Percentiles rank a stretch among this genome's conserved stretches.
Conservation (phyloP, 1,140 invertebrate genomes). For the Rhagoletis pomonella region DNA sequence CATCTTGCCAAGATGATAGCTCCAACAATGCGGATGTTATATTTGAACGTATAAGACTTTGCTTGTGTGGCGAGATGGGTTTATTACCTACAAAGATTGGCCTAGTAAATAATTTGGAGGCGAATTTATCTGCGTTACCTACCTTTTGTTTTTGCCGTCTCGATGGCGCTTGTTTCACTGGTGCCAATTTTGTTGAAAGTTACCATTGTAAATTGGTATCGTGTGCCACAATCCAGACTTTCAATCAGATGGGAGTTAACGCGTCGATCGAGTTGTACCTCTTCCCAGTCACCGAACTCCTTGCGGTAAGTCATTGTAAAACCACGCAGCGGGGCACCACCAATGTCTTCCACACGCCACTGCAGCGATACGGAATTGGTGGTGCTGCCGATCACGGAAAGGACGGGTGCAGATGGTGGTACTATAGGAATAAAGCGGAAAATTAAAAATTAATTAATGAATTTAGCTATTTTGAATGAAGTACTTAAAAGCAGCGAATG, state of each 20-base stretch:
- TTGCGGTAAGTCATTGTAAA: constrained; percentile 80
- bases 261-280: constrained; percentile 79
- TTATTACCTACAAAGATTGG: constrained; percentile 76
- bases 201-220: constrained; percentile 82
- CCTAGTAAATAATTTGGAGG: background rate
- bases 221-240: constrained; percentile 81
- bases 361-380: constrained; percentile 81
- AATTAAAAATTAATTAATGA: too few species aligned
- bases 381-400: constrained; percentile 81
- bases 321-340: constrained; percentile 79
- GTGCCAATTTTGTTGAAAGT: constrained; percentile 83
- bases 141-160: constrained; percentile 78
- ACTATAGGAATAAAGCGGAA: constrained; percentile 72
- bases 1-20: constrained; percentile 80
- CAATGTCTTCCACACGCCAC: constrained; percentile 80
- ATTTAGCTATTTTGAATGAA: too few species aligned
- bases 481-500: too few species aligned
- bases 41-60: constrained; percentile 77
- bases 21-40: constrained; percentile 79
- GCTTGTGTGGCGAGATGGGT: constrained; percentile 75
- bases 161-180: constrained; percentile 79
- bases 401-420: constrained; percentile 79
- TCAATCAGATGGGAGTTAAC: constrained; percentile 79
- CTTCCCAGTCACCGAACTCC: constrained; percentile 78
- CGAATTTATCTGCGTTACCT: background rate